Evolutionary conservation across 2,797 vertebrate species (phyloP).

Genomic region (Xenentodon cancila): DNA sequence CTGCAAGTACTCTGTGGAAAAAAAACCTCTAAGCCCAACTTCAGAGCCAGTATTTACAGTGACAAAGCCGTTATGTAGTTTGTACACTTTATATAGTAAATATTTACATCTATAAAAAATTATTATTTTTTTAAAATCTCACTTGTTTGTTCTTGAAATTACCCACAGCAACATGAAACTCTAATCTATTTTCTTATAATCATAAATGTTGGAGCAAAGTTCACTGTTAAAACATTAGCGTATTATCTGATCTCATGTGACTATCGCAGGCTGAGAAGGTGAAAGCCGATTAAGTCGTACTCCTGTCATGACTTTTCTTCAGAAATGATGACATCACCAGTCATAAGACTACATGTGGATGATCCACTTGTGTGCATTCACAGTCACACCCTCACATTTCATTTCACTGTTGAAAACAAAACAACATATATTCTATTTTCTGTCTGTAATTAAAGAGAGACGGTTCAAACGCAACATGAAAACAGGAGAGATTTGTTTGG

Average conservation of each 20-base stretch:
- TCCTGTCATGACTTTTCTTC: constrained; percentile 18
- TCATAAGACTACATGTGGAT: constrained; percentile 42
- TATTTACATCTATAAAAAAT: too few species aligned
- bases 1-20: too few species aligned
- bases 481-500: not conserved
- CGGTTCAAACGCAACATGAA: not conserved
- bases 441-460: not conserved
- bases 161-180: too few species aligned
- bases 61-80: too few species aligned
- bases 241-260: constrained; percentile 27
- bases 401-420: not conserved
- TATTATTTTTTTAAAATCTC: not conserved
- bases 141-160: not conserved
- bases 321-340: constrained; percentile 15
- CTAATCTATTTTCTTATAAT: too few species aligned
- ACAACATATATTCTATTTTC: not conserved
- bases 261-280: not conserved
- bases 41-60: not conserved
- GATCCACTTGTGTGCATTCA: not conserved
- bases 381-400: not conserved
- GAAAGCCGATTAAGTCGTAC: constrained; percentile 17
- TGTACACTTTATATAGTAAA: too few species aligned
- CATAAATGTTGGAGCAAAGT: not conserved
- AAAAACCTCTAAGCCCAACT: too few species aligned
- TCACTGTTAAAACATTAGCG: not conserved